phyloP scores from a whole-genome alignment of 2,113 vertebrate genomes.

The Nyctibius bracteatus region DNA sequence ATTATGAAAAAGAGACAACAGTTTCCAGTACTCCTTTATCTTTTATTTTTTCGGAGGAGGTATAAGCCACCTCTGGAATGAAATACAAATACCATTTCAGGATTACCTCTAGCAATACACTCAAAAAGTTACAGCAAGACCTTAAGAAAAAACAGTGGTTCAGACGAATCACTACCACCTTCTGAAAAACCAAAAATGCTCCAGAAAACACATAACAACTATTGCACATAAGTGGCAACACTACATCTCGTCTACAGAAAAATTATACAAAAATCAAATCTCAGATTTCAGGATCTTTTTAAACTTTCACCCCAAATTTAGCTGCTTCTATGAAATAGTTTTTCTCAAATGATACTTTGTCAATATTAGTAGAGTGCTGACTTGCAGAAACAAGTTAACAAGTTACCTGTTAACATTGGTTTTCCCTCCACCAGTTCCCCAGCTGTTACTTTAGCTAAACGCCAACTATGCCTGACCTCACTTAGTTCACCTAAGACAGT shows the following conservation, averaged over 20 bases:
- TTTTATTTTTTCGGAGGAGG: not conserved
- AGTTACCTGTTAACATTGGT: not conserved
- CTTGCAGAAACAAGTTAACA: not conserved
- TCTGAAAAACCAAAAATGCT: not conserved
- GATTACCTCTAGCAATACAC: not conserved
- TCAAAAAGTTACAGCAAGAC: not conserved
- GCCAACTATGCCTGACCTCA: not conserved
- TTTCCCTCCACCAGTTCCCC: not conserved
- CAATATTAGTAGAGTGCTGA: not conserved
- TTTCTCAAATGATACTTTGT: not conserved
- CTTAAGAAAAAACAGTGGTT: not conserved
- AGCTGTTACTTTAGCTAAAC: not conserved
- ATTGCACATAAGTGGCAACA: not conserved
- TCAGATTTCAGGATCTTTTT: not conserved
- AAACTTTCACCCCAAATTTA: not conserved
- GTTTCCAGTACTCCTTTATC: not conserved
- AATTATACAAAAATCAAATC: not conserved
- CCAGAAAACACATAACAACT: not conserved
- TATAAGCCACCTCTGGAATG: not conserved
- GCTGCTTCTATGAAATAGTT: not conserved
- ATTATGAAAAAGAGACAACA: not conserved
- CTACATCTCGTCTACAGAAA: not conserved
- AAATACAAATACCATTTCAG: not conserved
- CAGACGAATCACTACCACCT: not conserved
- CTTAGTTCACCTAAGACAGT: not conserved